Evolutionary conservation across 2,888 invertebrate species (phyloP).

Genomic region (Heliconius aoede): DNA sequence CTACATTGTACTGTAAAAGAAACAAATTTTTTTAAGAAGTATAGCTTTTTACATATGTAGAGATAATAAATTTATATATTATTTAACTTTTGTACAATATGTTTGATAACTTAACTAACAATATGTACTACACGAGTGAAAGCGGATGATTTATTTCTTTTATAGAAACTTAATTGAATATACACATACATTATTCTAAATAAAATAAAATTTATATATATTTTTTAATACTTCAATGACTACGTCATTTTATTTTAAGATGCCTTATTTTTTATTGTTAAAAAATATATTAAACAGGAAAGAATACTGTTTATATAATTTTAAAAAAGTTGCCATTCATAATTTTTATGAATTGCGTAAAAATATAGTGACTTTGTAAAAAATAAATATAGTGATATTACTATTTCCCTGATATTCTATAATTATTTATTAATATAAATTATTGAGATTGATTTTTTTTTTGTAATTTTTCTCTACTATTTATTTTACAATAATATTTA

Average conservation of each 20-base stretch:
- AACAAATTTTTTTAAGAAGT: background rate
- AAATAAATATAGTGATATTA: background rate
- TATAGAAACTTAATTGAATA: background rate
- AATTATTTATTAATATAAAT: background rate
- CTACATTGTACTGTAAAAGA: background rate
- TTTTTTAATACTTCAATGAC: too few relatives aligned
- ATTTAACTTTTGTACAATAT: background rate
- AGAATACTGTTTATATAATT: background rate
- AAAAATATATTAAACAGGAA: background rate
- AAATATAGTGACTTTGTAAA: background rate
- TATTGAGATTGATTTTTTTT: background rate
- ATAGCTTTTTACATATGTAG: background rate
- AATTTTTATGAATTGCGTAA: background rate
- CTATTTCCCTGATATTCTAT: background rate
- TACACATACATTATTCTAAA: background rate
- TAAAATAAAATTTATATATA: background rate
- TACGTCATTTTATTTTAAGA: too few relatives aligned
- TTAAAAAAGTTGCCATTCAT: background rate
- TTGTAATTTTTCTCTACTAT: background rate
- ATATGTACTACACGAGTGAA: background rate
- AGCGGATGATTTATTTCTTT: background rate
- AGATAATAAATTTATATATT: background rate
- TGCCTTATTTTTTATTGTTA: too few relatives aligned
- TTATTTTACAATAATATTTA: background rate
- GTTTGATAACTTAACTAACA: background rate